Evolutionary conservation across 2,797 vertebrate genomes (phyloP).

Genomic region (Smutsia gigantea): DNA sequence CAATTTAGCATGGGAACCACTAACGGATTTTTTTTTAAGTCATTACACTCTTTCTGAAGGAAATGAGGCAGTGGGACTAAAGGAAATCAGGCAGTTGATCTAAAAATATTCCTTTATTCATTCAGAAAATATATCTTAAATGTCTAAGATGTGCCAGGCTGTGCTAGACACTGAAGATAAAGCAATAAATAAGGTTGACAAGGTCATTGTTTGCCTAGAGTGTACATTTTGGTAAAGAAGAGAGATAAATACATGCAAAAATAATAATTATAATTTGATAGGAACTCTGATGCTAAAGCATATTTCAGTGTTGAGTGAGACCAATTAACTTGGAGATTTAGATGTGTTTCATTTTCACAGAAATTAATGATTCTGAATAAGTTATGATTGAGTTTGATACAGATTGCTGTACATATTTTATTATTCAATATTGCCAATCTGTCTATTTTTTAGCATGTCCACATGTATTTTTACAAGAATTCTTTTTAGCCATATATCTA

Average conservation of each 20-base stretch:
- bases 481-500: not conserved
- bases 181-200: not conserved
- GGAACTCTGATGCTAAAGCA: not conserved
- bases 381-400: not conserved
- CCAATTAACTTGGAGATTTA: not conserved
- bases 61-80: not conserved
- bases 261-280: not conserved
- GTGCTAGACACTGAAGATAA: not conserved
- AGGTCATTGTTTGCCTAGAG: not conserved
- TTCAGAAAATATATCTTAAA: conserved; percentile 54
- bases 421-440: not conserved
- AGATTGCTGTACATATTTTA: not conserved
- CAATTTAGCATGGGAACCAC: not conserved
- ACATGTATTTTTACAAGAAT: conserved; percentile 26
- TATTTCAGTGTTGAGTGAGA: not conserved
- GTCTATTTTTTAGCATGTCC: not conserved
- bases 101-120: conserved; percentile 43
- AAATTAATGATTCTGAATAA: conserved; percentile 13
- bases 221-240: not conserved
- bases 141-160: not conserved
- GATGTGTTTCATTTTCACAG: conserved; percentile 19
- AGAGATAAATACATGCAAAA: not conserved
- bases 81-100: not conserved
- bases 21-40: conserved; percentile 32
- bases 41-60: not conserved